phyloP scores from a whole-genome alignment of 2,888 invertebrate species.

The Acanthosepion pharaonis region DNA sequence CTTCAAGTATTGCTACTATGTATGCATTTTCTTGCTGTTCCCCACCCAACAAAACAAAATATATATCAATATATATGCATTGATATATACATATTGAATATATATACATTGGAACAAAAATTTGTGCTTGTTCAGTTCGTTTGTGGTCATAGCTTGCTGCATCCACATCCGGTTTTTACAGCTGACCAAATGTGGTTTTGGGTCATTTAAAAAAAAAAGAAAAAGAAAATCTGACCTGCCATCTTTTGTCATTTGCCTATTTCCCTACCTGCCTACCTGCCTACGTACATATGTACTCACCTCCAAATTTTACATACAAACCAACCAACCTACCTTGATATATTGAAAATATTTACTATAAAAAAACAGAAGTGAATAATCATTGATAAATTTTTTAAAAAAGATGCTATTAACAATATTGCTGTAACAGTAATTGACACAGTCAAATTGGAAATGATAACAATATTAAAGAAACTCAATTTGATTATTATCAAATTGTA shows the following conservation, averaged over 20 bases:
- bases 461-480: too few relatives aligned
- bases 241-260: not conserved
- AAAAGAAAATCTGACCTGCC: not conserved
- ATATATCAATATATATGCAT: conserved; percentile 35
- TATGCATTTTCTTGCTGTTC: not conserved
- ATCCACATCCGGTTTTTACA: conserved; percentile 18
- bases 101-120: not conserved
- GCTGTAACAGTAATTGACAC: not conserved
- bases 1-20: conserved; percentile 4
- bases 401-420: not conserved
- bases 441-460: not conserved
- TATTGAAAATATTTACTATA: not conserved
- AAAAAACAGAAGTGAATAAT: not conserved
- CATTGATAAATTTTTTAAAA: not conserved
- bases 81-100: conserved; percentile 3
- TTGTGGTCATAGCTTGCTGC: not conserved
- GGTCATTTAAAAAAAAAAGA: not conserved
- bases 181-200: not conserved
- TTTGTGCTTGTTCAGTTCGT: not conserved
- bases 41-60: not conserved
- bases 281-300: not conserved
- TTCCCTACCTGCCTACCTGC: not conserved
- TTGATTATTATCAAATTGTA: too few relatives aligned
- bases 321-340: not conserved
- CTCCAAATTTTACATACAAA: not conserved